Base-by-base conservation (phyloP, 2,113 vertebrate genomes). In the Aythya baeri region DNA sequence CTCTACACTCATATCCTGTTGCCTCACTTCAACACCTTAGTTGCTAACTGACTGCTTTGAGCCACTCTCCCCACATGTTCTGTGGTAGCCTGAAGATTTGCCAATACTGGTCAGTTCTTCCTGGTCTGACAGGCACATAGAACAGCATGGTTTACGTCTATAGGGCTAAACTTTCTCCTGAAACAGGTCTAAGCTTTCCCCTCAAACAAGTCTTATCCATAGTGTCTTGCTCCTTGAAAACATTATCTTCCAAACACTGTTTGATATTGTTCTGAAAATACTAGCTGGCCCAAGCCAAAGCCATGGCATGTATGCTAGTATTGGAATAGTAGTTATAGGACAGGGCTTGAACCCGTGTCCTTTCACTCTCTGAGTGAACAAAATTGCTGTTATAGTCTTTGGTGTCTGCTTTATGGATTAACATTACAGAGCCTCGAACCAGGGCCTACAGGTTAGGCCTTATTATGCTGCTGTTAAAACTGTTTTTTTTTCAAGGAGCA, bases 71-170 rank as follows among this genome's bases (percentile, higher is more conserved):
- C 34, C 11, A 27, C 4, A 0, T 5, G 3, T 3, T 11, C 31
- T 25, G 12, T 34, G 23, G 9, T 57, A 52, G 21, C 14, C 54
- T 58, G 49, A 74, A 32, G n/a, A 41, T 32, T 74, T 89, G 46
- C 11, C 29, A 13, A 0, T 82, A 75, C 43, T 34, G 10, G 20
- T 41, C n/a, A 68, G 36, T 22, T 65, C 12, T 59, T 12, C 67
- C 16, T 44, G 38, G 7, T 9, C 31, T 0, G 0, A 36, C 3
- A 36, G 15, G 8, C 23, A 43, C 17, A 61, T 7, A 72, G 32
- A 20, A 22, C 7, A 43, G 13, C 23, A 58, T 7, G 4, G 4
- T 79, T 83, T 49, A 8, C 23, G 74, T 58, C 38, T 73, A 2
- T 29, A 38, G 22, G 22, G 15, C 18, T 65, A 34, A 11, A 11